phyloP scores from a whole-genome alignment of 2,113 vertebrate species.

The Nymphicus hollandicus region DNA sequence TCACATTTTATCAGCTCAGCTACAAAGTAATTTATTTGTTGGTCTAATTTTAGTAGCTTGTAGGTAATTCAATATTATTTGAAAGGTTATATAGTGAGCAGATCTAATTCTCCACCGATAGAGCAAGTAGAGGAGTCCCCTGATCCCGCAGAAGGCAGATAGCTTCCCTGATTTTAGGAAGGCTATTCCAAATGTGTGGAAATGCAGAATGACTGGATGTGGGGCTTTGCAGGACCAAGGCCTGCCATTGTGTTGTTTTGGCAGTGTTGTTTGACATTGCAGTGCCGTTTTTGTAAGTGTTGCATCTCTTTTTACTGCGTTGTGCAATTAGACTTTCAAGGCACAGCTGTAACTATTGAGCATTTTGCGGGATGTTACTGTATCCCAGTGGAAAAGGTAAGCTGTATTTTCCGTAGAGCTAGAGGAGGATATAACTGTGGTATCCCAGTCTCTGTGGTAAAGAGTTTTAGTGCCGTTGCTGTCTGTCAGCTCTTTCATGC shows the following conservation, averaged over 20 bases:
- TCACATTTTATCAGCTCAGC: constrained; percentile 47
- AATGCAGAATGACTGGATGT: background rate
- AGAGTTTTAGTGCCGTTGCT: background rate
- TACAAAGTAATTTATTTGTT: constrained; percentile 55
- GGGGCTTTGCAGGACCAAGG: constrained; percentile 17
- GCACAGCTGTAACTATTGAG: background rate
- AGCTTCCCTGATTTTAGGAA: background rate
- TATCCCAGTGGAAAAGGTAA: background rate
- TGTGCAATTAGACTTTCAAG: constrained; percentile 40
- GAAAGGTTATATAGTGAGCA: background rate
- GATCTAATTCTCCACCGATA: background rate
- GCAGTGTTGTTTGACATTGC: background rate
- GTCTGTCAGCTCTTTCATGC: background rate
- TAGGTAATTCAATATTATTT: constrained; percentile 3
- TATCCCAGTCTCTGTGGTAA: background rate
- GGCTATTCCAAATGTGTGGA: constrained; percentile 25
- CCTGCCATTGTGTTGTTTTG: constrained; percentile 27
- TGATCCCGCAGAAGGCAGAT: background rate
- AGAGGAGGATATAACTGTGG: background rate
- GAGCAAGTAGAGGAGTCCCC: background rate
- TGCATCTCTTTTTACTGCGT: constrained; percentile 18
- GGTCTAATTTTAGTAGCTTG: constrained; percentile 46
- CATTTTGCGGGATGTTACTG: background rate
- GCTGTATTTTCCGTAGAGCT: background rate
- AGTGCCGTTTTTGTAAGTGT: background rate